phyloP scores from a whole-genome alignment of 1,140 invertebrate species.

The Brachionus calyciflorus region DNA sequence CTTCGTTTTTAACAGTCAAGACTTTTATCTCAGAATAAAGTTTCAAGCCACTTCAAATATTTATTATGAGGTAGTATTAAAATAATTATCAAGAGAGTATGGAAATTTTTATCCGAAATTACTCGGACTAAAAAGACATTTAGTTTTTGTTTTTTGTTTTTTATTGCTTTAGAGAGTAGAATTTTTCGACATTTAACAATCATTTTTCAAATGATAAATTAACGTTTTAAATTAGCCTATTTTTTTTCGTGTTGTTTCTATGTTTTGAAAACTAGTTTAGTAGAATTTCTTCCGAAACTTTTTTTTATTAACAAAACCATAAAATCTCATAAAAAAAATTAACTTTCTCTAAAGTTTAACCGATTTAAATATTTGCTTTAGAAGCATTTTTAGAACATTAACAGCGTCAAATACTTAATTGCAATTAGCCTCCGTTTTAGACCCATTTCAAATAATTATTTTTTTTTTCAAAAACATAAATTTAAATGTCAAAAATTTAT shows the following conservation, averaged over 20 bases:
- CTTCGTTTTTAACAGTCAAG: conserved; percentile 19
- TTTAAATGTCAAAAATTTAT: conserved; percentile 44
- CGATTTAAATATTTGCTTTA: conserved; percentile 24
- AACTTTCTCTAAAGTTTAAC: conserved; percentile 2
- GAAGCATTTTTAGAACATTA: conserved; percentile 3
- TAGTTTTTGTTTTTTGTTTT: not conserved
- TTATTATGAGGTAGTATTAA: too few species aligned
- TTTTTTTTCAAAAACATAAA: not conserved
- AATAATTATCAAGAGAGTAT: conserved; percentile 7
- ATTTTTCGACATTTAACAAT: conserved; percentile 28
- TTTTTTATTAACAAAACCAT: conserved; percentile 1
- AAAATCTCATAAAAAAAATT: not conserved
- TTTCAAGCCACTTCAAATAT: not conserved
- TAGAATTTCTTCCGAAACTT: conserved; percentile 26
- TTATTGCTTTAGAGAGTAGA: conserved; percentile 21
- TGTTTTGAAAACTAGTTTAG: not conserved
- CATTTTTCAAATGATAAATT: not conserved
- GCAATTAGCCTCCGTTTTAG: conserved; percentile 16
- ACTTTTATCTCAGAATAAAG: conserved; percentile 12
- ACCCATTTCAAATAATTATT: too few species aligned
- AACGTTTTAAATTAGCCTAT: conserved; percentile 33
- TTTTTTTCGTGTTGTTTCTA: not conserved
- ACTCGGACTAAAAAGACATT: conserved; percentile 9
- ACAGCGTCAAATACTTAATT: not conserved
- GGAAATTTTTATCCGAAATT: too few species aligned